These are phyloP conservation scores for Papilio helenus DNA, from an alignment of 1,140 invertebrate species.

Conservation along the genomic window DNA sequence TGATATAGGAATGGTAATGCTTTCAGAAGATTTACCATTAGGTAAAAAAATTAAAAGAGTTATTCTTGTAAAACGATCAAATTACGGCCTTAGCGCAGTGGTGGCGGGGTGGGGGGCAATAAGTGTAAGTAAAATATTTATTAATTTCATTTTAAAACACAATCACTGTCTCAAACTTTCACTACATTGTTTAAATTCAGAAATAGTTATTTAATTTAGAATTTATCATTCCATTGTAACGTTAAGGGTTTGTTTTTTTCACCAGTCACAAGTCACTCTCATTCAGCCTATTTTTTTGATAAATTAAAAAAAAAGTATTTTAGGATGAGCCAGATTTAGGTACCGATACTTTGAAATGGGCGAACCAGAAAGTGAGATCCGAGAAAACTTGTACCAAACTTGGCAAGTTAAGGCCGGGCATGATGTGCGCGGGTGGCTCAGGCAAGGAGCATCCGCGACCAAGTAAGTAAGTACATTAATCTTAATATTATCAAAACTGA, in stretches of 20 bases:
- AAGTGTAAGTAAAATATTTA: conserved; percentile 49
- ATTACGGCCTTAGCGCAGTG: conserved; percentile 44
- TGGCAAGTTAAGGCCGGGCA: conserved; percentile 7
- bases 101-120: conserved; percentile 57
- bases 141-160: neutral
- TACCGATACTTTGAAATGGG: conserved; percentile 41
- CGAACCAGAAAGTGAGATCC: conserved; percentile 40
- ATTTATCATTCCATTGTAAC: no score
- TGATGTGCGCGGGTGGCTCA: conserved; percentile 43
- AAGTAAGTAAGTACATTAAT: conserved; percentile 18
- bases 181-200: no score
- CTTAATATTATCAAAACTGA: neutral
- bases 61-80: conserved; percentile 44
- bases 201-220: no score
- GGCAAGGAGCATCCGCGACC: conserved; percentile 29
- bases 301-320: neutral
- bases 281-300: neutral
- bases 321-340: conserved; percentile 30
- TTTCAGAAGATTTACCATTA: conserved; percentile 46
- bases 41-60: conserved; percentile 47
- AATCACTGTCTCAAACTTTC: no score
- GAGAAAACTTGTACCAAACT: conserved; percentile 22
- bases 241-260: no score
- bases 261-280: no score
- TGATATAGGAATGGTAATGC: conserved; percentile 53